Percentiles rank a stretch among this genome's conserved stretches.
phyloP scores from a whole-genome alignment of 2,113 vertebrate genomes.

The Daubentonia madagascariensis region DNA sequence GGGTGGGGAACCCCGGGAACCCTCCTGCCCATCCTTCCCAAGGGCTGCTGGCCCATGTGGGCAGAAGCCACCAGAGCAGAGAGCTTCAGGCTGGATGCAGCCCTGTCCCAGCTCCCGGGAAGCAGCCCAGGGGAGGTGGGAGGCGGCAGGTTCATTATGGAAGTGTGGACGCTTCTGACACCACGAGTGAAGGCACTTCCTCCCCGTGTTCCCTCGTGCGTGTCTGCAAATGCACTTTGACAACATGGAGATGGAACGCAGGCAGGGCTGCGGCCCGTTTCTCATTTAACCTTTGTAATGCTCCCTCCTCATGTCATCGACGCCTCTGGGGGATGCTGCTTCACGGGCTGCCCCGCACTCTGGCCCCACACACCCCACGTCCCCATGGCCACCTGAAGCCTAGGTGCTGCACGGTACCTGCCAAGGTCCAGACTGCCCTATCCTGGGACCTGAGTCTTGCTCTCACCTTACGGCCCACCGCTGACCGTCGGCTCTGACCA shows the following conservation, averaged over 20 bases:
- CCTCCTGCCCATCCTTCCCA: not conserved
- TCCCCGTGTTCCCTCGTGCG: fast-evolving
- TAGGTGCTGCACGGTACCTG: fast-evolving
- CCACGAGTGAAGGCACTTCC: fast-evolving
- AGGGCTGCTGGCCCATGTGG: fast-evolving
- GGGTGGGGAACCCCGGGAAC: not conserved
- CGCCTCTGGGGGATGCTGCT: fast-evolving
- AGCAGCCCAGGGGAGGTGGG: not conserved
- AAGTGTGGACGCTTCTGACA: fast-evolving
- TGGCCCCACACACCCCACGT: not conserved
- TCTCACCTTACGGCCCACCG: fast-evolving
- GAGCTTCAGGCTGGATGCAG: fast-evolving
- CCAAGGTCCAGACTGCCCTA: fast-evolving
- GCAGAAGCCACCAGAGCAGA: not conserved
- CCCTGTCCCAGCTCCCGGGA: fast-evolving
- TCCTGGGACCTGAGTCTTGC: not conserved
- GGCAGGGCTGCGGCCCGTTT: fast-evolving
- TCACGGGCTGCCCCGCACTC: not conserved
- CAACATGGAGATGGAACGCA: fast-evolving
- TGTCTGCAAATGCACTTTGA: fast-evolving
- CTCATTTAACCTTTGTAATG: fast-evolving
- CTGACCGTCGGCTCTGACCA: not conserved
- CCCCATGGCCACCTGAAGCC: no score
- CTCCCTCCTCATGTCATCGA: fast-evolving
- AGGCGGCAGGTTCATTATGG: fast-evolving